Evolutionary conservation across 2,888 invertebrate genomes (phyloP).

Genomic region (Gastrophysa polygoni): DNA sequence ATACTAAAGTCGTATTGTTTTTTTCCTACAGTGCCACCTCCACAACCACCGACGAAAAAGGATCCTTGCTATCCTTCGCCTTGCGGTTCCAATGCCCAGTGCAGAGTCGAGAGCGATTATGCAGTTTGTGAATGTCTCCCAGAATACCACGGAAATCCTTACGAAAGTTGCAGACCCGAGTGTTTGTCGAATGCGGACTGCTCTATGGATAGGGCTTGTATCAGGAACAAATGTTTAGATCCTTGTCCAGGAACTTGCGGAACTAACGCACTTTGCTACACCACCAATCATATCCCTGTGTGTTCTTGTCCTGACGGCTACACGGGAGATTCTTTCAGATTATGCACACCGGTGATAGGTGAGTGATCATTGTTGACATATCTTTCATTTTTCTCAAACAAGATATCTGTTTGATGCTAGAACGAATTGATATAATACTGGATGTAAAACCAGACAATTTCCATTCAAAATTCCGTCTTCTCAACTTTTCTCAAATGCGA

Average conservation of each 20-base stretch:
- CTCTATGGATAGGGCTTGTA: slow-evolving; percentile 79
- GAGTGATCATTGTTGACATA: slow-evolving; percentile 37
- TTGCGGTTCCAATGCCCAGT: slow-evolving; percentile 81
- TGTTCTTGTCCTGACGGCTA: slow-evolving; percentile 65
- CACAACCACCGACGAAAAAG: slow-evolving; percentile 57
- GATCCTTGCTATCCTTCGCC: slow-evolving; percentile 84
- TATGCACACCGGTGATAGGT: slow-evolving; percentile 56
- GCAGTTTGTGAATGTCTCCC: slow-evolving; percentile 77
- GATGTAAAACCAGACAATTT: too few species aligned
- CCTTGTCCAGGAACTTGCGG: slow-evolving; percentile 86
- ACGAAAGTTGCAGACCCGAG: slow-evolving; percentile 79
- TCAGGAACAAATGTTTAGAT: slow-evolving; percentile 82
- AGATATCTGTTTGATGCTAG: too few species aligned
- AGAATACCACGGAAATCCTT: slow-evolving; percentile 77
- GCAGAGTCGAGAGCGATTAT: slow-evolving; percentile 70
- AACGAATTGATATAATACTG: too few species aligned
- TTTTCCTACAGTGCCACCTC: slow-evolving; percentile 51
- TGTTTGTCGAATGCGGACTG: slow-evolving; percentile 87
- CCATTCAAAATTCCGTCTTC: too few species aligned
- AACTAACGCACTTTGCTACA: slow-evolving; percentile 77
- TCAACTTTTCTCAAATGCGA: too few species aligned
- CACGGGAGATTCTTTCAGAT: slow-evolving; percentile 63
- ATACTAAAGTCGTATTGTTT: slow-evolving; percentile 5
- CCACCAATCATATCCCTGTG: slow-evolving; percentile 70
- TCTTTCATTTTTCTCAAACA: too few species aligned